Evolutionary conservation across 2,113 vertebrate genomes (phyloP).

Genomic region (Sceloporus undulatus): DNA sequence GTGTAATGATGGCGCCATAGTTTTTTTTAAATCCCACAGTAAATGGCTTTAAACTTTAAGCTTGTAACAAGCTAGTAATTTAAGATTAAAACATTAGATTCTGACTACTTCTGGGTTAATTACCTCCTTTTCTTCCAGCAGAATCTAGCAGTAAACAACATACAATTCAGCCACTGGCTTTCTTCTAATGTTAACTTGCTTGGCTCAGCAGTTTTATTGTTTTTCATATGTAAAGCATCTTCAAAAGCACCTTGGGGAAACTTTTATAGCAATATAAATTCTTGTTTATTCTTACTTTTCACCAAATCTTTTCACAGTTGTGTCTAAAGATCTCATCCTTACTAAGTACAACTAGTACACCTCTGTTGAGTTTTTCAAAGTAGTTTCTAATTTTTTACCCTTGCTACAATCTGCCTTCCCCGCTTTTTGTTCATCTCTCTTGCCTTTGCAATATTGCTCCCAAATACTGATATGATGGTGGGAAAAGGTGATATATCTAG

Average conservation of each 20-base stretch:
- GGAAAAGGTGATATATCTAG: too few relatives aligned
- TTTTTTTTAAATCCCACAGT: too few relatives aligned
- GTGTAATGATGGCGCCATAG: too few relatives aligned
- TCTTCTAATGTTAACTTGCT: not conserved
- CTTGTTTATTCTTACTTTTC: slow-evolving; percentile 30
- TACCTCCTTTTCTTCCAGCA: not conserved
- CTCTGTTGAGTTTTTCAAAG: not conserved
- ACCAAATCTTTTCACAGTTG: not conserved
- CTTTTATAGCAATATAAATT: slow-evolving; percentile 26
- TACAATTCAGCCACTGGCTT: slow-evolving; percentile 6
- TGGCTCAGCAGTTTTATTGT: slow-evolving; percentile 22
- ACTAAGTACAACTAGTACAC: not conserved
- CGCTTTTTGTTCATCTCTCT: not conserved
- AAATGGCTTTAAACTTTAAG: not conserved
- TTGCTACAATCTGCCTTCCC: not conserved
- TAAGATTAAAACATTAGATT: not conserved
- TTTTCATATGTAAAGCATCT: slow-evolving; percentile 22
- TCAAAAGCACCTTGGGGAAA: slow-evolving; percentile 33
- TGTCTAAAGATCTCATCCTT: not conserved
- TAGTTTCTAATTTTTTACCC: not conserved
- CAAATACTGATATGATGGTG: too few relatives aligned
- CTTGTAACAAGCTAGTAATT: slow-evolving; percentile 1
- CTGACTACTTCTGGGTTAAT: not conserved
- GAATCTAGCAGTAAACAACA: slow-evolving; percentile 4
- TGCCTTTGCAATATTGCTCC: not conserved